Base-by-base conservation (phyloP, 2,888 invertebrate species). In the Eupithecia inturbata region DNA sequence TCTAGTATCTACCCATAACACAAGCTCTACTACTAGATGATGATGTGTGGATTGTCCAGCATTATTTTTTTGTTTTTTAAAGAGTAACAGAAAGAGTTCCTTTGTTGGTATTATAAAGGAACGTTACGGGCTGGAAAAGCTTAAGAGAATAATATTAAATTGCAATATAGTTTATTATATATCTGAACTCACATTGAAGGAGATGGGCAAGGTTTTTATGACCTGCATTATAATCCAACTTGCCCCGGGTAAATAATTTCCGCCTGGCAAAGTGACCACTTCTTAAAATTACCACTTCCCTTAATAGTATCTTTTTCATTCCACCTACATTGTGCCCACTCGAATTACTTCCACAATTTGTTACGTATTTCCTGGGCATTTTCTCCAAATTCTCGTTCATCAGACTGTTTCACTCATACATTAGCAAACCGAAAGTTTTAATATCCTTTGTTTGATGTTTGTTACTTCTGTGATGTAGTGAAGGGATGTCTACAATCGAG, bases 251-350 rank as follows among this genome's bases (percentile, higher is more conserved):
- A 63, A 63, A 63, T 33, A 28, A n/a, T 63, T 9, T 62, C 7
- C 62, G 31, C 31, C 33, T 63, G n/a, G 63, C 33, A 4, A 62
- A 33, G 31, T 62, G 31, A 10, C 19, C 63, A 31, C 63, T 63
- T 63, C 10, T n/a, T 10, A 33, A 33, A 63, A 63, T 63, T 33
- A 28, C 63, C 33, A 33, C 63, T 63, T 33, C 19, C 63, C 63
- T 7, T 31, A 62, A 33, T 31, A 57, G 33, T 19, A 53, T 22
- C 12, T 53, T 53, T 53, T 2, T 12, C 53, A 22, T 12, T 22
- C 49, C 10, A 53, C 22, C 22, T 49, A n/a, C n/a, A 22, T 49
- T 49, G 49, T 22, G 53, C 22, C 22, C 10, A 22, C 53, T 53
- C 9, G 10, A 53, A 53, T 53, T 22, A 53, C 53, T 53, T 53